phyloP scores from a whole-genome alignment of 2,888 invertebrate genomes.

The Agrochola lota region DNA sequence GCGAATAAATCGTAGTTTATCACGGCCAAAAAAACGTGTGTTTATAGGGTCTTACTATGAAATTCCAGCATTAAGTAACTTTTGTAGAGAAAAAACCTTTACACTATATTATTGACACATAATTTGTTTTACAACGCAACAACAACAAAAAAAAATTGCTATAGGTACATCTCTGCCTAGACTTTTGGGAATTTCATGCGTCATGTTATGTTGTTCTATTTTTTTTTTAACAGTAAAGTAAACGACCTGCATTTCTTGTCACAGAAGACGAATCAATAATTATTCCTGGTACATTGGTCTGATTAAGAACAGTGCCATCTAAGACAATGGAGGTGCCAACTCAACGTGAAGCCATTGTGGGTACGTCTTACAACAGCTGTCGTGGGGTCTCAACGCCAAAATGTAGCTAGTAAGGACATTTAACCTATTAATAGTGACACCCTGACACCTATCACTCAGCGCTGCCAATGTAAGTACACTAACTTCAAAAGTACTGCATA shows the following conservation, averaged over 20 bases:
- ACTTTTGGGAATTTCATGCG: too few species aligned
- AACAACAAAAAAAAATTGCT: too few species aligned
- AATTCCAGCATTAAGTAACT: too few species aligned
- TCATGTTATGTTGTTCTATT: too few species aligned
- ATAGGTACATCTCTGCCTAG: too few species aligned
- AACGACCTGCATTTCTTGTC: background rate
- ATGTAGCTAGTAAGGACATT: background rate
- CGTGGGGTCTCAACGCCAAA: background rate
- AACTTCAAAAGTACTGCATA: background rate
- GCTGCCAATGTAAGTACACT: background rate
- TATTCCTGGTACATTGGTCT: background rate
- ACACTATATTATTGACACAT: too few species aligned
- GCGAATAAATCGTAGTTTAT: too few species aligned
- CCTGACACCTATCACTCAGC: background rate
- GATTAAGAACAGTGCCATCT: background rate
- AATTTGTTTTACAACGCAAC: too few species aligned
- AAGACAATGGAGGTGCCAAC: conserved; percentile 19
- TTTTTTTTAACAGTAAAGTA: too few species aligned
- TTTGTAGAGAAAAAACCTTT: too few species aligned
- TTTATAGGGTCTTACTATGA: too few species aligned
- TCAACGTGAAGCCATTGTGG: conserved; percentile 18
- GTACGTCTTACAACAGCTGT: background rate
- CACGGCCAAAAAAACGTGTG: too few species aligned
- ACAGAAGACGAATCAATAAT: conserved; percentile 9
- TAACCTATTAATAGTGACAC: background rate